Evolutionary conservation across 2,888 invertebrate genomes (phyloP), one percentile per base, ranked within the genome.

Genomic region (Escarpia spicata): DNA sequence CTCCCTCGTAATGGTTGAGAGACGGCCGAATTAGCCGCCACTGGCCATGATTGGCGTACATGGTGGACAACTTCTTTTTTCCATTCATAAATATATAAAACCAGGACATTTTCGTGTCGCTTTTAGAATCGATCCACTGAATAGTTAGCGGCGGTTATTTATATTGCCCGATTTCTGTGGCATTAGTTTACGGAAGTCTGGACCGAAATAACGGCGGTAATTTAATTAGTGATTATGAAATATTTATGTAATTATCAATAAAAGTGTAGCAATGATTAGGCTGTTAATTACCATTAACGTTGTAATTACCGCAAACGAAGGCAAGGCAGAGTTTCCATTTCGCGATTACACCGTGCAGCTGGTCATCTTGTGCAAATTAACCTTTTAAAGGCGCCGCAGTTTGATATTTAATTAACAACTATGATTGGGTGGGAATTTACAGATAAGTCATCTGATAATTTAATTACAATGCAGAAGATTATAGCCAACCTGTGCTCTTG

Each of bases 31-130:
- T n/a, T 37, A 37, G n/a, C 19, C 6, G 75, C 19, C 15, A 75
- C 75, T 26, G 19, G 75, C 26, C 75, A 15, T 75, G 26, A 75
- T 26, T 75, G 75, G 19, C 26, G 75, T 75, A n/a, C 19, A 2
- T 26, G 26, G 26, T 75, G 75, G 75, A 75, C 75, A 52, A 15
- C 15, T 52, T 52, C 52, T 26, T 75, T 75, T 75, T 75, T 19
- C 75, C 75, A 75, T 75, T 75, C 75, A 75, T 75, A 75, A 75
- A 75, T 75, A 75, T 75, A 75, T 75, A 75, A 75, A 75, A 75
- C 26, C 19, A 75, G 75, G 3, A 26, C 19, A 75, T 75, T 75
- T 75, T 75, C 12, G n/a, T 26, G 75, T 26, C 75, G n/a, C 0
- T 26, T 75, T 4, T 75, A 75, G 75, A 75, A 75, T 75, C 75